Evolutionary conservation across 1,140 invertebrate species (phyloP).

Genomic region (Plectrocnemia conspersa): DNA sequence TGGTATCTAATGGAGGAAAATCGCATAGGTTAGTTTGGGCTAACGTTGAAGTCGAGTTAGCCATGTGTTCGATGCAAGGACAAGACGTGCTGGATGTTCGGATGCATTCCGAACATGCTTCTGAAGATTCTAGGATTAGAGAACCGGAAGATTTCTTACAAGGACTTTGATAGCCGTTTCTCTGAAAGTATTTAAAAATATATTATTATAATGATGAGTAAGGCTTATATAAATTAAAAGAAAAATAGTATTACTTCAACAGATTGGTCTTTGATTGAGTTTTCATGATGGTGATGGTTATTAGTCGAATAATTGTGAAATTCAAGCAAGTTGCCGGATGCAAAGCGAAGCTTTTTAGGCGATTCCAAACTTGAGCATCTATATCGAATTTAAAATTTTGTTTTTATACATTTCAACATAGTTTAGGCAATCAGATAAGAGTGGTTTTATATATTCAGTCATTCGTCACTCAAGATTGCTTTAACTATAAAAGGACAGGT

Average conservation of each 20-base stretch:
- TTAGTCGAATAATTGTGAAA: slow-evolving; percentile 56
- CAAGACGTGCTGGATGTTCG: slow-evolving; percentile 55
- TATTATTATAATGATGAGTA: too few relatives aligned
- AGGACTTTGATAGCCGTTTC: slow-evolving; percentile 50
- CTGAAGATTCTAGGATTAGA: slow-evolving; percentile 37
- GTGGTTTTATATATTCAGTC: too few relatives aligned
- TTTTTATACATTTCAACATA: too few relatives aligned
- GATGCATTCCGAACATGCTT: slow-evolving; percentile 45
- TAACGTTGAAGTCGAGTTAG: slow-evolving; percentile 39
- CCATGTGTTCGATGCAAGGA: slow-evolving; percentile 57
- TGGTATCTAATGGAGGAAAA: slow-evolving; percentile 36
- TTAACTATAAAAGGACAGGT: too few relatives aligned
- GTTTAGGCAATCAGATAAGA: too few relatives aligned
- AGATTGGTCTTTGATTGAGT: slow-evolving; percentile 25
- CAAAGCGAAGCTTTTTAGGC: slow-evolving; percentile 72
- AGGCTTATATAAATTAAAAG: too few relatives aligned
- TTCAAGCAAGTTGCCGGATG: slow-evolving; percentile 62
- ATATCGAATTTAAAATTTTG: too few relatives aligned
- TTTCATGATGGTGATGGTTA: slow-evolving; percentile 49
- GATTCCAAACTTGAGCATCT: slow-evolving; percentile 75
- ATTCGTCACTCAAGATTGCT: too few relatives aligned
- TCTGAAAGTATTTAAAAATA: slow-evolving; percentile 44
- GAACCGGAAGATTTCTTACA: slow-evolving; percentile 43
- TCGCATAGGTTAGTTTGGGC: slow-evolving; percentile 40
- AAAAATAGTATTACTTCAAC: slow-evolving; percentile 16